Conservation (phyloP, 2,797 vertebrate genomes). For the Scolopax bukidnonensis region DNA sequence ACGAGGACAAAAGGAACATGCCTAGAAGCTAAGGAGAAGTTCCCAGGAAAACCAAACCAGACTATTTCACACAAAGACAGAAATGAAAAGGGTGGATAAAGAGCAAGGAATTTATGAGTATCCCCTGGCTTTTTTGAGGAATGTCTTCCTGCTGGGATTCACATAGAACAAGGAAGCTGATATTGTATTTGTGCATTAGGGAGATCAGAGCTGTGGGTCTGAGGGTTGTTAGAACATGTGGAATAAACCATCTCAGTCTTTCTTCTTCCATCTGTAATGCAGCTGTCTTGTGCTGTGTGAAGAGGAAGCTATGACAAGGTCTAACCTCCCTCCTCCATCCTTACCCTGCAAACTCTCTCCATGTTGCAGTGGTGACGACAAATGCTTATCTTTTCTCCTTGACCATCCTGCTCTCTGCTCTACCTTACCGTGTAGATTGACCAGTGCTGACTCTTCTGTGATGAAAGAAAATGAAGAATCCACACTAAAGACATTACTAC, state of each 20-base stretch:
- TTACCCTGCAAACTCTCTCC: rapidly evolving
- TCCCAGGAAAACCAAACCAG: background rate
- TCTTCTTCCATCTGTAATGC: background rate
- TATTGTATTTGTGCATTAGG: background rate
- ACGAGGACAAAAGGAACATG: background rate
- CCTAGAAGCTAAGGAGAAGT: background rate
- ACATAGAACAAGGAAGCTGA: background rate
- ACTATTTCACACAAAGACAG: background rate
- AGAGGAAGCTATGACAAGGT: background rate
- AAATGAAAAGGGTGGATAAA: background rate
- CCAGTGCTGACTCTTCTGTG: background rate
- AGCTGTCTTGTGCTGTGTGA: background rate
- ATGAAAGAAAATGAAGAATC: background rate
- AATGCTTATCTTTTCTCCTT: background rate
- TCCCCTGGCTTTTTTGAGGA: background rate
- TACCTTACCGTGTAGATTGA: background rate
- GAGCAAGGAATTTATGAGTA: background rate
- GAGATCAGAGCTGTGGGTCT: background rate
- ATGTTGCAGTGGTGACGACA: background rate
- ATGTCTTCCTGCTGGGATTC: background rate
- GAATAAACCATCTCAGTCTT: background rate
- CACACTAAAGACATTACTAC: background rate
- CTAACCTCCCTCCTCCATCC: background rate
- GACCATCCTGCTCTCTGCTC: background rate
- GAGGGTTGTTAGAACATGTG: background rate